Evolutionary conservation across 2,888 invertebrate genomes (phyloP), one percentile per base, ranked within the genome.

Genomic region (Pardosa pseudoannulata): DNA sequence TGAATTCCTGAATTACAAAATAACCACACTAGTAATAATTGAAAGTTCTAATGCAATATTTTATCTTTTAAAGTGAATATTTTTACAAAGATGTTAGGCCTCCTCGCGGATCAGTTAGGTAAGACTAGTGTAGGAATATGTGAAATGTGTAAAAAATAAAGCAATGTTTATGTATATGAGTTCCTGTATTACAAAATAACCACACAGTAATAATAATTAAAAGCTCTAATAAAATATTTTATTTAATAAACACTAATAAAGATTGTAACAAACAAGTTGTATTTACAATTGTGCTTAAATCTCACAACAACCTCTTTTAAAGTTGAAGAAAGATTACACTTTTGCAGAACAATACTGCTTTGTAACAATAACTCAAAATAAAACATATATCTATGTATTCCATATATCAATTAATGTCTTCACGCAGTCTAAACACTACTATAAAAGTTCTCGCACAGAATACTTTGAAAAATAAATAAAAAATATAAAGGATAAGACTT

Each of bases 241-340:
- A 32, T 79, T 71, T 72, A 73, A 73, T 79, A 79, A 65, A 79
- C 79, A 79, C 64, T 72, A 23, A 46, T 41, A 79, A 71, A 32
- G 41, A 41, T 46, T 79, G 65, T 64, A 79, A 79, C 65, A 73
- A 50, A 79, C 72, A 64, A 72, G n/a, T 31, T 71, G 27, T 79
- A 79, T 79, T 67, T 79, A 79, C 79, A 79, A 73, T 79, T 73
- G 79, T 79, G 79, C 79, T 71, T 28, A 16, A 19, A 32, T 32
- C 32, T 67, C n/a, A 32, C 67, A 19, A n/a, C 67, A 67, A 32
- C 36, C 36, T 32, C 9, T 32, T 31, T 19, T 67, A 3, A 36
- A 19, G 67, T 67, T 67, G 67, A 67, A 19, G 67, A 67, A 67
- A 67, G 31, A 67, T 32, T 19, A 19, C 23, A 67, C 36, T 19